phyloP scores from a whole-genome alignment of 2,113 vertebrate genomes.

The Athene cunicularia region DNA sequence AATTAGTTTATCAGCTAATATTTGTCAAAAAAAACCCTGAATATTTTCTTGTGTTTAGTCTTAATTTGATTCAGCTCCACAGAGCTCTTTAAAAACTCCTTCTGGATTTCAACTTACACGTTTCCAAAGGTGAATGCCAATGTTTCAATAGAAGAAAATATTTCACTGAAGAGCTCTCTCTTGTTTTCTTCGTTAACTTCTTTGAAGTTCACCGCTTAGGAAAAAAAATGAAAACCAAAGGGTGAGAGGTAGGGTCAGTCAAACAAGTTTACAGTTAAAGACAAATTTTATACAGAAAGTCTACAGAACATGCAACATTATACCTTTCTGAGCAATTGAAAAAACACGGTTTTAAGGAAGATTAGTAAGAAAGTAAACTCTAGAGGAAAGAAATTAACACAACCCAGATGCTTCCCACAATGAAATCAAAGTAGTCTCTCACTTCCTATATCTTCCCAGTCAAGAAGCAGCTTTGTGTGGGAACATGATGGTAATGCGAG shows the following conservation, averaged over 20 bases:
- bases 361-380: background rate
- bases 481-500: background rate
- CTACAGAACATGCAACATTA: background rate
- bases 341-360: background rate
- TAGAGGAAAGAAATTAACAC: background rate
- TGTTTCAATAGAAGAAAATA: conserved; percentile 92
- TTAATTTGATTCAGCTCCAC: background rate
- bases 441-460: background rate
- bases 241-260: background rate
- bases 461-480: background rate
- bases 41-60: background rate
- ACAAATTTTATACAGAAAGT: background rate
- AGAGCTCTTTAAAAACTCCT: background rate
- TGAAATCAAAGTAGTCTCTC: background rate
- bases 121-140: conserved; percentile 98
- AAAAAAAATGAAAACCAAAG: conserved; percentile 12
- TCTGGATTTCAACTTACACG: conserved; percentile 85
- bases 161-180: conserved; percentile 88
- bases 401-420: background rate
- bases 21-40: background rate
- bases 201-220: conserved; percentile 92
- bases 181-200: conserved; percentile 95
- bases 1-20: background rate
- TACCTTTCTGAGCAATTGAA: background rate
- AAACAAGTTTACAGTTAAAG: background rate